These are phyloP conservation scores for Mermis nigrescens DNA, from an alignment of 2,888 invertebrate species.

Conservation along the genomic window DNA sequence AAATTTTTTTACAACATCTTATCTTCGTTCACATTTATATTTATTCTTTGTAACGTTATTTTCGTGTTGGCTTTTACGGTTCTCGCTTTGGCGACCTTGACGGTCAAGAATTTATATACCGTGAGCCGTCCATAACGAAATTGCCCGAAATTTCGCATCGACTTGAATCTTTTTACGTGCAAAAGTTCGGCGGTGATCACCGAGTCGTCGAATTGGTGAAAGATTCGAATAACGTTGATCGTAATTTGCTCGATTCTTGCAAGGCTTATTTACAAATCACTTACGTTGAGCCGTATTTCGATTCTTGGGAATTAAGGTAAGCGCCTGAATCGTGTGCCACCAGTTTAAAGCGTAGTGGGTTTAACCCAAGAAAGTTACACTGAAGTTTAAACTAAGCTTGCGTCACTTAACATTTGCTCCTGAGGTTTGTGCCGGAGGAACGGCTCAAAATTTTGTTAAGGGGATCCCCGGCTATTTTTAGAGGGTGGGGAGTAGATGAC, in stretches of 20 bases:
- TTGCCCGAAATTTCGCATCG: constrained; percentile 85
- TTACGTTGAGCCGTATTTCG: constrained; percentile 86
- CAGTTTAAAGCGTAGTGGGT: too few relatives aligned
- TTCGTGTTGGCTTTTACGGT: constrained; percentile 91
- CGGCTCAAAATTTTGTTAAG: too few relatives aligned
- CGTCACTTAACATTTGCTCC: too few relatives aligned
- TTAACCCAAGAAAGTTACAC: too few relatives aligned
- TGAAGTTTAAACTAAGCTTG: too few relatives aligned
- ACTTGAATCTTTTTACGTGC: constrained; percentile 39
- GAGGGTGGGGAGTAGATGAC: too few relatives aligned
- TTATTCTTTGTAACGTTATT: constrained; percentile 33
- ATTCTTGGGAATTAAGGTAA: constrained; percentile 7
- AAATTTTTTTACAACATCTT: too few relatives aligned
- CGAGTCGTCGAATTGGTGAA: constrained; percentile 65
- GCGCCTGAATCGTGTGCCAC: too few relatives aligned
- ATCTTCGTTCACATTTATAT: background rate
- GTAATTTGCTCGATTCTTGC: constrained; percentile 48
- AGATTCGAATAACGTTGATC: constrained; percentile 77
- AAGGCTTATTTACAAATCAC: constrained; percentile 69
- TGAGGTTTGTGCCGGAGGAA: too few relatives aligned
- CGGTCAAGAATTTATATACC: constrained; percentile 70
- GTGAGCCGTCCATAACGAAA: constrained; percentile 89
- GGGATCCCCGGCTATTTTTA: too few relatives aligned
- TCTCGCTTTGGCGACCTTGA: constrained; percentile 77
- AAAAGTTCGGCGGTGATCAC: constrained; percentile 2